Evolutionary conservation across 2,113 vertebrate genomes (phyloP), one percentile per base, ranked within the genome.

Genomic region (Nymphicus hollandicus): DNA sequence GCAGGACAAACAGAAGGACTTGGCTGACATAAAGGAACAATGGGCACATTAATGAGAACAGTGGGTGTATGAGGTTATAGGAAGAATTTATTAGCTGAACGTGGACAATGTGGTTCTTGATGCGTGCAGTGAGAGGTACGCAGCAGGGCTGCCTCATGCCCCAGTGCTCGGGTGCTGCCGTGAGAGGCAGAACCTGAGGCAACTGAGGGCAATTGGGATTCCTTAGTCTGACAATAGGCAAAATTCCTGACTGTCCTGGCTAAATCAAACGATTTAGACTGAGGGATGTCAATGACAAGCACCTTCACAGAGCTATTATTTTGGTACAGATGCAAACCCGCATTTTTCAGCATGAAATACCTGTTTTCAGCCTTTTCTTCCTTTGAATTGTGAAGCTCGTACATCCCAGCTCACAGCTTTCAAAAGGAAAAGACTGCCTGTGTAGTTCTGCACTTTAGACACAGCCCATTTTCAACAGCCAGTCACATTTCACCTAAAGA

Each of bases 1-100:
- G 93, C 95, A 96, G 81, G 95, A 73, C 89, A 97, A 96, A 97
- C 95, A 96, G 64, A 66, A 77, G 56, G 74, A 61, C 58, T 4
- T 9, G 52, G 84, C 44, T 94, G 89, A 87, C 81, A 89, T 43
- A 65, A 76, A 65, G 85, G 76, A 95, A 95, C 94, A 95, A 95
- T 96, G 84, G 81, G 87, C 44, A 66, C 84, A 8, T 85, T 95
- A 94, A 81, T 16, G 15, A n/a, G 81, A 89, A 89, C 91, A 72
- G 81, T 64, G 73, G 86, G 92, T 1, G 70, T 50, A 63, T 18
- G 65, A 86, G 86, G 83, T 74, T 94, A 92, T 86, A 66, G 29
- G 61, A 76, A 39, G 83, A 56, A 72, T 71, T 78, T 56, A 89
- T 77, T 44, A 94, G 72, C 80, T 81, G 86, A 76, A 76, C 81